phyloP scores from a whole-genome alignment of 2,113 vertebrate genomes.

The Hypomesus transpacificus region DNA sequence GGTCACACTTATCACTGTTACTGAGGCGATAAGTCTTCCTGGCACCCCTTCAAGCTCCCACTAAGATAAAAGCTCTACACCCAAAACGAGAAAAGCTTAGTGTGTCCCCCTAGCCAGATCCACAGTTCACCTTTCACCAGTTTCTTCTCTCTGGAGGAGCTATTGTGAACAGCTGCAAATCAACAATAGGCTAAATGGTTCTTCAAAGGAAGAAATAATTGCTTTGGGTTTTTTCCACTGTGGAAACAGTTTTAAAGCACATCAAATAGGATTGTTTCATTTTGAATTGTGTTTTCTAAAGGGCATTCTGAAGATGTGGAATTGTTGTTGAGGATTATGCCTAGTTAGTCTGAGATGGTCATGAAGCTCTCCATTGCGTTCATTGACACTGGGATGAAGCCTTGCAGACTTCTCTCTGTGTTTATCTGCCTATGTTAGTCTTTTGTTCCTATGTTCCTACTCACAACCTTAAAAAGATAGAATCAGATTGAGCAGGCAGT shows the following conservation, averaged over 20 bases:
- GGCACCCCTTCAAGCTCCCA: slow-evolving; percentile 37
- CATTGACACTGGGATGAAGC: not conserved
- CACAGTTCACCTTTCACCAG: slow-evolving; percentile 7
- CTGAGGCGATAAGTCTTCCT: slow-evolving; percentile 38
- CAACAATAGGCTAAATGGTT: slow-evolving; percentile 18
- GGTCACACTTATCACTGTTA: slow-evolving; percentile 32
- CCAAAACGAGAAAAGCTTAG: slow-evolving; percentile 11
- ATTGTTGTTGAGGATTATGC: no score
- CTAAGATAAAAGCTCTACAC: slow-evolving; percentile 54
- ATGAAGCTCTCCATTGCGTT: no score
- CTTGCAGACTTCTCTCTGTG: not conserved
- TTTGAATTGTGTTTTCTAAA: no score
- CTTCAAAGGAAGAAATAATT: slow-evolving; percentile 31
- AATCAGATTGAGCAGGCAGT: slow-evolving; percentile 37
- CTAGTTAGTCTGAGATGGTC: no score
- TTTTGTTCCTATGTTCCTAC: not conserved
- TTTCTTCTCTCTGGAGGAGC: slow-evolving; percentile 8
- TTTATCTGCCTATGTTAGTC: not conserved
- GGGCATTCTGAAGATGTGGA: not conserved
- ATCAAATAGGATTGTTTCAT: not conserved
- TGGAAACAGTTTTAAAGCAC: slow-evolving; percentile 29
- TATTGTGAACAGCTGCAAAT: slow-evolving; percentile 27
- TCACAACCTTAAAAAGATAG: slow-evolving; percentile 51
- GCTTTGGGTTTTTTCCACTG: slow-evolving; percentile 38
- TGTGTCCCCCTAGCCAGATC: slow-evolving; percentile 15